These are phyloP conservation scores for Dynastes grantii DNA, from an alignment of 2,888 invertebrate genomes.

Conservation along the genomic window DNA sequence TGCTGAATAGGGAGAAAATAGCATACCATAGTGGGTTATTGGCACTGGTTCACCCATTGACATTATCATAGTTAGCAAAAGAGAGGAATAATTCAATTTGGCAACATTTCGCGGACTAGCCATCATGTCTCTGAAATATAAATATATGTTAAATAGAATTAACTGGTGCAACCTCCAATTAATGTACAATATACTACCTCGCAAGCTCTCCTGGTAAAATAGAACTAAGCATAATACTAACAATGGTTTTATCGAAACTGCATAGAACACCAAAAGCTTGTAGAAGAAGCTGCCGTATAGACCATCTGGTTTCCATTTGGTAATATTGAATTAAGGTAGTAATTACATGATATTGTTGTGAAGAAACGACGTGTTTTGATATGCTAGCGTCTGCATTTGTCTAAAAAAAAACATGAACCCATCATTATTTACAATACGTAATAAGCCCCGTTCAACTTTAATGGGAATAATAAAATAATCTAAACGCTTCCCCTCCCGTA, in stretches of 20 bases:
- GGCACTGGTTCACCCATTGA: conserved; percentile 94
- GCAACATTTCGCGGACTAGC: conserved; percentile 85
- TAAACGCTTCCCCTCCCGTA: too few species aligned
- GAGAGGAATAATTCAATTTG: conserved; percentile 86
- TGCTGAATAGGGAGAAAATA: neutral
- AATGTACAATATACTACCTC: conserved; percentile 71
- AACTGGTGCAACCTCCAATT: neutral
- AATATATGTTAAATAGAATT: neutral
- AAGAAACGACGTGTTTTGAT: conserved; percentile 86
- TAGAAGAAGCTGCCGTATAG: conserved; percentile 85
- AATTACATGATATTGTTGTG: conserved; percentile 88
- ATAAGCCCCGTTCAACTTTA: too few species aligned
- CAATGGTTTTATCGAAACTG: conserved; percentile 85
- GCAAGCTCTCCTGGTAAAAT: conserved; percentile 93
- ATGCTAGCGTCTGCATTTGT: conserved; percentile 94
- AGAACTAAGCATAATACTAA: conserved; percentile 88
- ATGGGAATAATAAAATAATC: too few species aligned
- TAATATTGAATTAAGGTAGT: conserved; percentile 92
- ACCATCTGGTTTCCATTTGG: conserved; percentile 96
- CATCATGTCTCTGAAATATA: conserved; percentile 79
- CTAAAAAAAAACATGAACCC: conserved; percentile 71
- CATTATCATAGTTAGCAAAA: conserved; percentile 90
- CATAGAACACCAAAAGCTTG: conserved; percentile 93
- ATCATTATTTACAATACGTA: too few species aligned
- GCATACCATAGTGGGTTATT: conserved; percentile 88